Conservation (phyloP, 2,888 invertebrate species). For the Cerceris ruficornis region DNA sequence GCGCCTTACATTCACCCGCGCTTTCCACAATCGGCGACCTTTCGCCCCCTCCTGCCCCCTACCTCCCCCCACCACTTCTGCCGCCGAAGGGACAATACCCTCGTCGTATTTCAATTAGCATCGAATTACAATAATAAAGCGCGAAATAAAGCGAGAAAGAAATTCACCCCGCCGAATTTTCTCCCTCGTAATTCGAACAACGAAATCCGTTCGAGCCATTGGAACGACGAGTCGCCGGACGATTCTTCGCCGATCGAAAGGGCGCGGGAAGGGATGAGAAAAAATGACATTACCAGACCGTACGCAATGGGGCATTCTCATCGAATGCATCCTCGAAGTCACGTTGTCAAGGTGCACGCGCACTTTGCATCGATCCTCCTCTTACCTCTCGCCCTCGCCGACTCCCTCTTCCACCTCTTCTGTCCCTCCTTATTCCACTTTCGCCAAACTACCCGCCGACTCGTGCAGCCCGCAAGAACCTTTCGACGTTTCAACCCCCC, state of each 20-base stretch:
- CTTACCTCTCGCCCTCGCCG: not conserved
- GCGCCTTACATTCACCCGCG: not conserved
- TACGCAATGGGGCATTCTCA: conserved; percentile 39
- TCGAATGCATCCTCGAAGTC: conserved; percentile 42
- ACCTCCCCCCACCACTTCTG: no score
- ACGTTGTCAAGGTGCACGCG: conserved; percentile 53
- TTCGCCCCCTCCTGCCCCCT: not conserved
- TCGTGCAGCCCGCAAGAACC: not conserved
- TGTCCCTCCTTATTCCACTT: conserved; percentile 35
- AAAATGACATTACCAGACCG: conserved; percentile 22
- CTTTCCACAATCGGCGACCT: not conserved
- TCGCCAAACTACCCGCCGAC: conserved; percentile 30
- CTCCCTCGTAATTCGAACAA: not conserved
- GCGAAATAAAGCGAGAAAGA: no score
- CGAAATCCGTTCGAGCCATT: not conserved
- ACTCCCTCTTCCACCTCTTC: conserved; percentile 8
- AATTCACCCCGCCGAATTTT: not conserved
- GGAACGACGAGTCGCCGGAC: not conserved
- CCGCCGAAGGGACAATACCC: not conserved
- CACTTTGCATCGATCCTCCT: conserved; percentile 44
- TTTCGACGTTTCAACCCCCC: conserved; percentile 15
- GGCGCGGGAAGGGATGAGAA: not conserved
- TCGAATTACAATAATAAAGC: no score
- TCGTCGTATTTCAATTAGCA: no score
- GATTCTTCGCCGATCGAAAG: not conserved